Base-by-base conservation (phyloP, 35 echinoderm and acorn worm species). In the Eucidaris tribuloides region DNA sequence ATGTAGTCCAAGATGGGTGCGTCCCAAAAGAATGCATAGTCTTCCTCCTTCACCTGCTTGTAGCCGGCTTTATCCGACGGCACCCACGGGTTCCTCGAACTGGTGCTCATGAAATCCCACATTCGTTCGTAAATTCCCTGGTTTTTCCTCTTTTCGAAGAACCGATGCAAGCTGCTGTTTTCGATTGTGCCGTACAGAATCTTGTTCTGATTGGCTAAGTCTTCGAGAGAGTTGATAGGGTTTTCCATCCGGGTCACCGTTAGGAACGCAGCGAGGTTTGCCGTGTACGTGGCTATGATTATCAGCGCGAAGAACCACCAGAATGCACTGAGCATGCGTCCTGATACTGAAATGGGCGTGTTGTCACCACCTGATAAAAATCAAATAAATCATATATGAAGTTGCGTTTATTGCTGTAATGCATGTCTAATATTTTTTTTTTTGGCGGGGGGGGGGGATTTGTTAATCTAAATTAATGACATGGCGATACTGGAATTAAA, bases 291-390 rank as follows among this genome's bases (percentile, higher is more conserved):
- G 2, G 96, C 96, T 11, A 87, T 99, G 18, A 99, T 89, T 18
- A 99, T 99, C 24, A 99, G 84, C 15, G 96, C 91, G 48, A 99
- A 99, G 59, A 99, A 93, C 96, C 96, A 99, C 96, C 96, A 99
- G 76, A 93, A 93, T 3, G 96, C 96, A 80, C 96, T 99, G 33
- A 99, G 71, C 18, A 93, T 93, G 14, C 96, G 41, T 20, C 96
- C 96, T 24, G 96, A 99, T 43, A 99, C 89, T 5, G 96, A 99
- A 2, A 99, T 84, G 0, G 96, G 96, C 0, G 96, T 93, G 28
- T 83, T 90, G 59, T 99, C 96, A 31, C 96, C 96, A 58, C 96
- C 96, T 99, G 45, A 9, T 25, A 62, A 27, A 24, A 49, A 76
- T 25, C 15, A 82, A 62, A 65, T 23, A n/a, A n/a, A n/a, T n/a